Evolutionary conservation across 2,113 vertebrate species (phyloP).

Genomic region (Zonotrichia leucophrys): DNA sequence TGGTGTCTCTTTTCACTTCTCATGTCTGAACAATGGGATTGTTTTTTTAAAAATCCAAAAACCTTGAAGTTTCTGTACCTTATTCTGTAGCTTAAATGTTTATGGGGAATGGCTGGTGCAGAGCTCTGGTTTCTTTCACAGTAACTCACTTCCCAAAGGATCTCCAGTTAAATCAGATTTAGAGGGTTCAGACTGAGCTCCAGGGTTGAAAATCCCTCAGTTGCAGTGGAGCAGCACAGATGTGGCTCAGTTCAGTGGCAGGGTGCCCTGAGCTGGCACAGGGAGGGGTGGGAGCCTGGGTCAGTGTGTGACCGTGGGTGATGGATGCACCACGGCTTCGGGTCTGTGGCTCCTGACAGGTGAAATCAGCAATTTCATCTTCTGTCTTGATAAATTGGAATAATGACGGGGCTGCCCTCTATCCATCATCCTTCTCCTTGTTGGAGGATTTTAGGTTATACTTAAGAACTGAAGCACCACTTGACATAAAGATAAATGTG

Average conservation of each 20-base stretch:
- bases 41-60: neutral
- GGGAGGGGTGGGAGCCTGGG: neutral
- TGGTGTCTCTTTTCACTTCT: neutral
- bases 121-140: neutral
- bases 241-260: neutral
- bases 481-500: neutral
- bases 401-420: neutral
- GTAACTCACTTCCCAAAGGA: neutral
- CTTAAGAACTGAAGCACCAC: neutral
- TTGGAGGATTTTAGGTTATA: neutral
- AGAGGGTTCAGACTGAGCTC: neutral
- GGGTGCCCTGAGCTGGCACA: neutral
- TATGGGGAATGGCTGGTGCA: neutral
- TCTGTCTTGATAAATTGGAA: neutral
- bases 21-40: neutral
- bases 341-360: neutral
- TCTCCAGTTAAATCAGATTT: neutral
- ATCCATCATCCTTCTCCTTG: neutral
- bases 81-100: neutral
- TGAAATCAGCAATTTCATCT: neutral
- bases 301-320: rapidly evolving
- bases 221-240: neutral
- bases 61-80: neutral
- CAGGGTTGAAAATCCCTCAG: neutral
- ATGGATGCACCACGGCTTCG: rapidly evolving